A percentile compares a stretch with the other conserved stretches of the same genome.
These are phyloP conservation scores for Cepaea nemoralis DNA, from an alignment of 1,140 invertebrate species.

Conservation along the genomic window DNA sequence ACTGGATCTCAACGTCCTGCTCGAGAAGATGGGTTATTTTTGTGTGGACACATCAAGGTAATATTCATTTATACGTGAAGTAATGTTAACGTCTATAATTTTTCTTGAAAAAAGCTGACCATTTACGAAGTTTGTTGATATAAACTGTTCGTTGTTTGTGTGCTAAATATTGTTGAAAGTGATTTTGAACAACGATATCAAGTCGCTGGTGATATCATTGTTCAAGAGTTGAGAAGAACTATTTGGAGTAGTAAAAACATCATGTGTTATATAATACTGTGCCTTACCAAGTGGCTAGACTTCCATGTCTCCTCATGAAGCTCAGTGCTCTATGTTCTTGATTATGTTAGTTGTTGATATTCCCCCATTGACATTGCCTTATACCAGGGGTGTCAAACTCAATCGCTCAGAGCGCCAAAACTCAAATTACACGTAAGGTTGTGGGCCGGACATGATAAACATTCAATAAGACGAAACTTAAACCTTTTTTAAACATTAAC, in stretches of 20 bases:
- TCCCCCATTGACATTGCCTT: too few relatives aligned
- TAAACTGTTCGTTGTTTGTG: background rate
- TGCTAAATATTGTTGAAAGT: conserved; percentile 12
- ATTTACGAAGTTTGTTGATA: background rate
- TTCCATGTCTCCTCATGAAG: too few relatives aligned
- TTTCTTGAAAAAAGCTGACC: background rate
- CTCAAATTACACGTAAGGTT: too few relatives aligned
- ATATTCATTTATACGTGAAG: background rate
- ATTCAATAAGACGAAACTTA: too few relatives aligned
- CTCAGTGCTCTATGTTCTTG: too few relatives aligned
- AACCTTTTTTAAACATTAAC: too few relatives aligned
- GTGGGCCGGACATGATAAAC: too few relatives aligned
- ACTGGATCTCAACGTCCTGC: background rate
- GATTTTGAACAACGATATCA: background rate
- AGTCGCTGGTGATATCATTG: background rate
- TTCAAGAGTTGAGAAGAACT: background rate
- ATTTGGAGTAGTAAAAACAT: background rate
- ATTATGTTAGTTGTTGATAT: too few relatives aligned
- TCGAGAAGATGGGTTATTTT: background rate
- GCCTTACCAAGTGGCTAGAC: too few relatives aligned
- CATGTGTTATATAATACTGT: too few relatives aligned
- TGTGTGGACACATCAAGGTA: background rate
- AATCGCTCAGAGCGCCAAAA: too few relatives aligned
- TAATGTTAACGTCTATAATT: background rate
- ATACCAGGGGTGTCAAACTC: too few relatives aligned